phyloP scores from a whole-genome alignment of 2,888 invertebrate genomes.

The Leucophora obtusa region DNA sequence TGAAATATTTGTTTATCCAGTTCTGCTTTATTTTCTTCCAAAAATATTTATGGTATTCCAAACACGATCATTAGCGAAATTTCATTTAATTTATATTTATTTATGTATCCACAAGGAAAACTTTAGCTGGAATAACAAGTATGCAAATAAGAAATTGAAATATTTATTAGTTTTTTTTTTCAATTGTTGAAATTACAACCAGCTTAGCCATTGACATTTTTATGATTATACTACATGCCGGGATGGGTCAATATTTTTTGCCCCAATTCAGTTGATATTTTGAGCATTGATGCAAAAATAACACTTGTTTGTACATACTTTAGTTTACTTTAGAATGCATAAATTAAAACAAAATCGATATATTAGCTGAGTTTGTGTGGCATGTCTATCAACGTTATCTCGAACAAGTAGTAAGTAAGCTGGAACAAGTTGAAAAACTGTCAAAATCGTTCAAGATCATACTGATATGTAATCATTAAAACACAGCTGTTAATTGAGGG shows the following conservation, averaged over 20 bases:
- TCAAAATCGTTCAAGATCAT: too few relatives aligned
- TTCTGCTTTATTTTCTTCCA: not conserved
- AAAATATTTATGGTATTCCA: slow-evolving; percentile 12
- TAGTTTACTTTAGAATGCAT: too few relatives aligned
- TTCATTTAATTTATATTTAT: not conserved
- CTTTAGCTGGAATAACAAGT: slow-evolving; percentile 28
- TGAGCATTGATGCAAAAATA: not conserved
- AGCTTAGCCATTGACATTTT: slow-evolving; percentile 48
- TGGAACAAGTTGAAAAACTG: too few relatives aligned
- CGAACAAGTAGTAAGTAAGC: too few relatives aligned
- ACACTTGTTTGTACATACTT: too few relatives aligned
- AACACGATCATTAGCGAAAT: not conserved
- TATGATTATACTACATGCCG: slow-evolving; percentile 46
- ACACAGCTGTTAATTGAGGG: too few relatives aligned
- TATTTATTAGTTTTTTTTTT: slow-evolving; percentile 45
- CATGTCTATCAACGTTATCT: too few relatives aligned
- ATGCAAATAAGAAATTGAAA: slow-evolving; percentile 24
- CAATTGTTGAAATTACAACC: slow-evolving; percentile 39
- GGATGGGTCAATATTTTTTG: slow-evolving; percentile 33
- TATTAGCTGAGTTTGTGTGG: too few relatives aligned
- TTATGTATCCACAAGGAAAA: slow-evolving; percentile 14
- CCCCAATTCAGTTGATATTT: slow-evolving; percentile 5
- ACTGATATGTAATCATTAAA: too few relatives aligned
- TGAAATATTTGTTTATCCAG: not conserved
- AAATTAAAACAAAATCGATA: too few relatives aligned